Evolutionary conservation across 2,797 vertebrate species (phyloP), one percentile per base, ranked within the genome.

Genomic region (Eupleurogrammus muticus): DNA sequence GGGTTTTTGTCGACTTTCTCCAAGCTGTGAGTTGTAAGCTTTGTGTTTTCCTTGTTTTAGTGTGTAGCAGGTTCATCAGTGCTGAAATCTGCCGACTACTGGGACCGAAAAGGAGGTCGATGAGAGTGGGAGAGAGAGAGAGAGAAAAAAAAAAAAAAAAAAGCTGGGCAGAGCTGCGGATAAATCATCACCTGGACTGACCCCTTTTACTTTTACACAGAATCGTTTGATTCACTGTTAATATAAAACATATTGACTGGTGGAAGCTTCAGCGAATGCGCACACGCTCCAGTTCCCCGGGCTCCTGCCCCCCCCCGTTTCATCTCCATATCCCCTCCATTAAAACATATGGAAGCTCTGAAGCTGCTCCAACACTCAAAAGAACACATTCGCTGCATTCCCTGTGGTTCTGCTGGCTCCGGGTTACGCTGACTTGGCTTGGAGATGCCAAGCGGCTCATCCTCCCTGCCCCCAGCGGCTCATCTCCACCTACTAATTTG

Each of bases 401-500:
- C 62, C 65, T 73, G 82, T 9, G 75, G 87, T 75, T 44, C 12
- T 8, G 51, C 69, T 65, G 74, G 78, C 76, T 84, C 60, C 17
- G 59, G 66, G 73, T 80, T 65, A 66, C 19, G 51, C 28, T 38
- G 85, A 79, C 79, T 82, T 56, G 60, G 75, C 66, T 72, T 48
- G 38, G 49, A 59, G 55, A 70, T 79, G 73, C 76, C 70, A 71
- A 72, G 79, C 75, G 63, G 69, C 80, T 87, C 87, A 78, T 83
- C 84, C 34, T 75, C 75, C 73, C 69, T 51, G 64, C 66, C 63
- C 24, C 44, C 42, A 2, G 64, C 75, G 47, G 80, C 80, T 91
- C 87, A 81, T 91, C 84, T 83, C 75, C 78, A 85, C 86, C 86
- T 91, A 87, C 75, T 90, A 89, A 92, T 92, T 90, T 87, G 75